Percentiles rank a stretch among this genome's conserved stretches.
phyloP scores from a whole-genome alignment of 2,888 invertebrate genomes.

The Gisinianus flammeolus region DNA sequence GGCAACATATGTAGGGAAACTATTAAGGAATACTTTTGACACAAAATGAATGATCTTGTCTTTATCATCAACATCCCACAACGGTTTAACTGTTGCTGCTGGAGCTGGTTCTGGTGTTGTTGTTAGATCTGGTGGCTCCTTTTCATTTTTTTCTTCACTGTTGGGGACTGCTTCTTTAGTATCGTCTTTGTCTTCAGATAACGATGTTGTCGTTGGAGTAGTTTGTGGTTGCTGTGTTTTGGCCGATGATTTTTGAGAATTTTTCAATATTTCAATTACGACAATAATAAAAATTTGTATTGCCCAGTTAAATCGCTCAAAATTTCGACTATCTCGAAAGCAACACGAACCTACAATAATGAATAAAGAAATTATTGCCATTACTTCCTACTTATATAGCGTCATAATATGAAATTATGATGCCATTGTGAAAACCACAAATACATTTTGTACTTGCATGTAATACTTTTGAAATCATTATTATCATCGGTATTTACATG shows the following conservation, averaged over 20 bases:
- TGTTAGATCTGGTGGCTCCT: constrained; percentile 23
- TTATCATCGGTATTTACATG: too few relatives aligned
- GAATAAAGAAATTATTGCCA: too few relatives aligned
- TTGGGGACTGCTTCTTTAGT: constrained; percentile 53
- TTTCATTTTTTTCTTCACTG: constrained; percentile 41
- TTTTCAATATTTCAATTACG: constrained; percentile 81
- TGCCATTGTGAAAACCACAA: too few relatives aligned
- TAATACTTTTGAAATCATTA: too few relatives aligned
- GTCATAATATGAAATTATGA: too few relatives aligned
- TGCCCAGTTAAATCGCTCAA: constrained; percentile 82
- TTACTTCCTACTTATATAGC: too few relatives aligned
- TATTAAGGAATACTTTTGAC: constrained; percentile 85
- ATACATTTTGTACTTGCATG: too few relatives aligned
- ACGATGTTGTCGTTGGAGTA: background rate
- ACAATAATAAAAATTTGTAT: constrained; percentile 85
- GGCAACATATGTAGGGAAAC: constrained; percentile 72
- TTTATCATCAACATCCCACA: constrained; percentile 81
- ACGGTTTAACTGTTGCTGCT: constrained; percentile 13
- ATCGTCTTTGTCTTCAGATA: constrained; percentile 21
- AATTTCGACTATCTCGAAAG: constrained; percentile 89
- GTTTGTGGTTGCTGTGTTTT: background rate
- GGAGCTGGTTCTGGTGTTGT: constrained; percentile 41
- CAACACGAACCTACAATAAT: constrained; percentile 73
- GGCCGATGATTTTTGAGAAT: constrained; percentile 66
- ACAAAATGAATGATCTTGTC: constrained; percentile 87